These are phyloP conservation scores for Tenualosa ilisha DNA, from an alignment of 2,797 vertebrate genomes.

Conservation along the genomic window DNA sequence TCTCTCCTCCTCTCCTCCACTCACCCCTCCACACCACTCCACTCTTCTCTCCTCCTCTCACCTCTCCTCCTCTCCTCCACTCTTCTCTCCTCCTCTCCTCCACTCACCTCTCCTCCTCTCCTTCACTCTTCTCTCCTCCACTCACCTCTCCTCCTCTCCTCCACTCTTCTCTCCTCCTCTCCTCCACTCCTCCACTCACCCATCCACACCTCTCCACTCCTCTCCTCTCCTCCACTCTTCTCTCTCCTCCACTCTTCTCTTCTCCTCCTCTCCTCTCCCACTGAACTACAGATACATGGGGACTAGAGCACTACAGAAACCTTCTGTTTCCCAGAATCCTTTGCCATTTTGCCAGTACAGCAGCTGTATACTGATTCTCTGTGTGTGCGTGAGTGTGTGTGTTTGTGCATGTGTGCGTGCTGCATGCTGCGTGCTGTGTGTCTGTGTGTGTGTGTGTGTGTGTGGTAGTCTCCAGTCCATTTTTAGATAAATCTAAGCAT, in stretches of 20 bases:
- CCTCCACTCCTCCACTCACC: no score
- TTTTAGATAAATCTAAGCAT: no score
- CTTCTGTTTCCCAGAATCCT: neutral
- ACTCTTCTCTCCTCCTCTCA: neutral
- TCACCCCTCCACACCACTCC: neutral
- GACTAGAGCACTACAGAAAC: neutral
- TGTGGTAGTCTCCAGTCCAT: no score
- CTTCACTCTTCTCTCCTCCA: conserved; percentile 14
- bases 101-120: neutral
- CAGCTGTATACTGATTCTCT: neutral
- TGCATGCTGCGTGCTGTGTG: no score
- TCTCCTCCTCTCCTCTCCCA: neutral
- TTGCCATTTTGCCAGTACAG: neutral
- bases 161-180: conserved; percentile 11
- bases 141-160: conserved; percentile 19
- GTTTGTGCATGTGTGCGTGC: no score
- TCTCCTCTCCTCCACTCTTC: no score
- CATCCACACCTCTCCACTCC: no score
- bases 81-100: conserved; percentile 23
- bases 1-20: neutral
- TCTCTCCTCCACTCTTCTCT: no score
- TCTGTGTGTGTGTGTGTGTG: no score
- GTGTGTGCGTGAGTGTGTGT: no score
- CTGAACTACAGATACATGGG: neutral
- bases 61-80: neutral